Base-by-base conservation (phyloP, 2,113 vertebrate species). In the Hyla sarda region DNA sequence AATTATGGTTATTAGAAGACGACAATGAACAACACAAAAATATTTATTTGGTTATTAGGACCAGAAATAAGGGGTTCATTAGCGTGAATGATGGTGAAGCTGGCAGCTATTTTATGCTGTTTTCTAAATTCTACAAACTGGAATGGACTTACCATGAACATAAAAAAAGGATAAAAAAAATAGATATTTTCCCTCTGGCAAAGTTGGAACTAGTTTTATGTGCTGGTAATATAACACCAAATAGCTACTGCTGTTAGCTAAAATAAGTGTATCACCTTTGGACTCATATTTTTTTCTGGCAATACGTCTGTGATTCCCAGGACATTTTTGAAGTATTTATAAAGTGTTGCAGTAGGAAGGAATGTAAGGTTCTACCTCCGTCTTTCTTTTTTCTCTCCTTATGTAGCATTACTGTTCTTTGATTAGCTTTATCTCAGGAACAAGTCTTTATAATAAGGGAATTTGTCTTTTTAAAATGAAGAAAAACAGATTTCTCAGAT, bases 291-390 rank as follows among this genome's bases (percentile, higher is more conserved):
- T 87, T 91, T 93, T 92, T 78, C 88, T 73, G 54, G 54, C 89
- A 85, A 50, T 88, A 87, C 14, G n/a, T 90, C 86, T 89, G 82
- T 74, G 82, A 92, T 89, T 91, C 91, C 89, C 91, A 89, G 83
- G 92, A 84, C 85, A 88, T 90, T 92, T 92, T 91, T 92, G 92
- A 91, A 90, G 80, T 93, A 93, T 93, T 93, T 93, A 94, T 92
- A 89, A 92, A 91, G 88, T 92, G 88, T 83, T 75, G 74, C 87
- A 87, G 87, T 80, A 90, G 88, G 87, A 90, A 92, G 89, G 81
- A 79, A 89, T 37, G 54, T 19, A 83, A 88, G 60, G 45, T 62
- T 87, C 88, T 87, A 6, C 34, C 48, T 71, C 47, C 5, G 50
- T 28, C 58, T 65, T 83, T 11, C 3, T 11, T 56, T 48, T 45